Evolutionary conservation across 2,113 vertebrate genomes (phyloP), one percentile per base, ranked within the genome.

Genomic region (Edolisoma coerulescens): DNA sequence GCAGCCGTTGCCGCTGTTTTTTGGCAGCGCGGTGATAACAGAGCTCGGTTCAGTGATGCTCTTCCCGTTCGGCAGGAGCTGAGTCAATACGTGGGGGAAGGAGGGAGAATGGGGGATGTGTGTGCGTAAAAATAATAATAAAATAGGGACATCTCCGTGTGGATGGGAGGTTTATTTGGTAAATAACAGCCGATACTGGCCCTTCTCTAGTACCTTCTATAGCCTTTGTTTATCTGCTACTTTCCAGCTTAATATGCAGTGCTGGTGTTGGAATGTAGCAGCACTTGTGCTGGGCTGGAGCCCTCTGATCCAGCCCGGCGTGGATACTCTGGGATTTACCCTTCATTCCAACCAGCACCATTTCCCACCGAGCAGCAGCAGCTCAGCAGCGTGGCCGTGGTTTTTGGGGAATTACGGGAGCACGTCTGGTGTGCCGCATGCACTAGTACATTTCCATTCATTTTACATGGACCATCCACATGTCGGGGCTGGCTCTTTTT

Each of bases 381-480:
- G 90, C 56, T 30, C n/a, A 39, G 24, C 22, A 90, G 44, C 19
- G 1, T 61, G 76, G 41, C 47, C 42, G 20, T 28, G 50, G 73
- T n/a, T 65, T 53, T 90, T 70, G 49, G 59, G 42, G 74, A 87
- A 67, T 83, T 95, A 42, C 2, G 13, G 89, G 86, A 78, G 61
- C 81, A 39, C 27, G 68, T 91, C 74, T 84, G 60, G 35, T 90
- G 82, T 94, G 86, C 89, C 92, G 27, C 92, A 89, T 86, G 70
- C 87, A 87, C 94, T 93, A 84, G 94, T 97, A 96, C 89, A 92
- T 96, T 97, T 97, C 94, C 92, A 95, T 96, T 97, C 91, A 95
- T 95, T 96, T 96, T 93, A 81, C 71, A 83, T 95, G 77, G 91
- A 95, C 75, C 89, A 84, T 79, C 68, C 92, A 85, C 92, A 96